Conservation (phyloP, 2,113 vertebrate genomes). For the Rhabdornis inornatus region DNA sequence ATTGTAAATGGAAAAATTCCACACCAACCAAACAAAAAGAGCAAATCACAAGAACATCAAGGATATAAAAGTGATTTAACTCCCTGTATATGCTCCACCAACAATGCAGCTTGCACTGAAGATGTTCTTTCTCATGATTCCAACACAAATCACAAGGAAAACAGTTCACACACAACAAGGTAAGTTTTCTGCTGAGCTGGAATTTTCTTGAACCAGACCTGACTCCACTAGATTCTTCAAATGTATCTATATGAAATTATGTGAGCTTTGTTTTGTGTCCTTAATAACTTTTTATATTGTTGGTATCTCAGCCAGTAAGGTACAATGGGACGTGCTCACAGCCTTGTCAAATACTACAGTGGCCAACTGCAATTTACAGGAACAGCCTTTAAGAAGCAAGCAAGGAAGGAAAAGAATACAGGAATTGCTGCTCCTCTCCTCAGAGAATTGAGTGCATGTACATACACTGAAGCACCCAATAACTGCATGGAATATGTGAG, state of each 20-base stretch:
- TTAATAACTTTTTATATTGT: background rate
- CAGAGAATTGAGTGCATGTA: background rate
- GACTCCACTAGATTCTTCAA: background rate
- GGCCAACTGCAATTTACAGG: background rate
- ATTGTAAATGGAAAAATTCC: background rate
- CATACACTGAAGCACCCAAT: background rate
- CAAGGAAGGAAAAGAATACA: background rate
- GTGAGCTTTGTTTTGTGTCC: background rate
- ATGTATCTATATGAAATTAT: background rate
- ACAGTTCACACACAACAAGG: background rate
- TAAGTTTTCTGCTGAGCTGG: slow-evolving; percentile 14
- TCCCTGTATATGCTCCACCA: background rate
- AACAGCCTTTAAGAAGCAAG: background rate
- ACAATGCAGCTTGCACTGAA: slow-evolving; percentile 34
- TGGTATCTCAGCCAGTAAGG: background rate
- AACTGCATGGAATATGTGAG: background rate
- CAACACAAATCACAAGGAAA: slow-evolving; percentile 35
- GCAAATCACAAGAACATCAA: slow-evolving; percentile 24
- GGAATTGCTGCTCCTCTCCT: background rate
- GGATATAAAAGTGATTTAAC: slow-evolving; percentile 64
- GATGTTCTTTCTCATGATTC: slow-evolving; percentile 48
- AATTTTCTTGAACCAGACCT: background rate
- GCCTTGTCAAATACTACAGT: background rate
- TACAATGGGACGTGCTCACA: background rate
- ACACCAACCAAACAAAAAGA: background rate